A percentile compares a stretch with the other conserved stretches of the same genome.
Evolutionary conservation across 2,888 invertebrate species (phyloP).

Genomic region (Spicauda simplicius): DNA sequence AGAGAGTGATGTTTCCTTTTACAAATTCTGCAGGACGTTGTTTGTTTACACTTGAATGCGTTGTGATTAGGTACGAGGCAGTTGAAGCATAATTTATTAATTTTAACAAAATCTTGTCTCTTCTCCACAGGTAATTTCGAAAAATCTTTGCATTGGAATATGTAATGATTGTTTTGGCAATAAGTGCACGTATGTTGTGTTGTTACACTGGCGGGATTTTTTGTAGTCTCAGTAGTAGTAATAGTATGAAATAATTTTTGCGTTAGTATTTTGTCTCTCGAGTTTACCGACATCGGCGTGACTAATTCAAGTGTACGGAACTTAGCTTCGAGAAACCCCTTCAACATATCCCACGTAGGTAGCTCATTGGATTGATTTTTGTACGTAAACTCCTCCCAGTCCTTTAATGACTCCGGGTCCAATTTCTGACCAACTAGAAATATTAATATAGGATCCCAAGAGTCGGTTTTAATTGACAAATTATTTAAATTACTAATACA

Average conservation of each 20-base stretch:
- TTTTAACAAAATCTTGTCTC: slow-evolving; percentile 29
- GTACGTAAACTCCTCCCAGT: too few relatives aligned
- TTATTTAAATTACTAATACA: slow-evolving; percentile 39
- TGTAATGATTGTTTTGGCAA: slow-evolving; percentile 34
- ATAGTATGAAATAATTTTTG: slow-evolving; percentile 19
- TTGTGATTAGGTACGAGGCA: slow-evolving; percentile 38
- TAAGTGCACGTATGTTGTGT: slow-evolving; percentile 26
- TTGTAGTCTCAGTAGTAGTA: slow-evolving; percentile 6
- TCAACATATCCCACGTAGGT: slow-evolving; percentile 30
- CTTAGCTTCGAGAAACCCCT: slow-evolving; percentile 43
- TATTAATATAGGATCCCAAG: slow-evolving; percentile 40
- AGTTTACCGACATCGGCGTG: slow-evolving; percentile 8
- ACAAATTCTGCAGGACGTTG: slow-evolving; percentile 40
- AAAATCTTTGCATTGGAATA: slow-evolving; percentile 38
- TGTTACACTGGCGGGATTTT: slow-evolving; percentile 4
- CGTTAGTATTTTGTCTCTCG: slow-evolving; percentile 10
- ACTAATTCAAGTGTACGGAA: slow-evolving; percentile 46
- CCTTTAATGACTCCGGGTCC: too few relatives aligned
- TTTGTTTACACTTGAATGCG: slow-evolving; percentile 35
- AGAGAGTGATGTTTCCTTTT: slow-evolving; percentile 40
- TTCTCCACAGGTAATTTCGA: slow-evolving; percentile 26
- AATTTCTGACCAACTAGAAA: slow-evolving; percentile 38
- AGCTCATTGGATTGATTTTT: too few relatives aligned
- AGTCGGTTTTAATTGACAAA: slow-evolving; percentile 36
- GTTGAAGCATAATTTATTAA: slow-evolving; percentile 35